Base-by-base conservation (phyloP, 2,113 vertebrate genomes). In the Taxidea taxus region DNA sequence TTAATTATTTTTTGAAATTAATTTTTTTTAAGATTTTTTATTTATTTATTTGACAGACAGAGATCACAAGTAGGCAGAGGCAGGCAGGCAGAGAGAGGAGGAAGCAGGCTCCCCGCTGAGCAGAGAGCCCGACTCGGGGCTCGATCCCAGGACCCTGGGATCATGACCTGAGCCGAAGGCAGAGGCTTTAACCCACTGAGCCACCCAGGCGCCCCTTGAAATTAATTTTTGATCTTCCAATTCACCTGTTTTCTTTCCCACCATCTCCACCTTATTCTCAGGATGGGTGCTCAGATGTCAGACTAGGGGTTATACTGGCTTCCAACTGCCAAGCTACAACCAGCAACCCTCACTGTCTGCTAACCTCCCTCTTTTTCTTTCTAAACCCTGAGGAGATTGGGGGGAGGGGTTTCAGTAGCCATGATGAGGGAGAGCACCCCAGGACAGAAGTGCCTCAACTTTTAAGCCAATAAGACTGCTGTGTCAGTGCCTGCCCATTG, bases 401-500 rank as follows among this genome's bases (percentile, higher is more conserved):
- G 34, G 34, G 29, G 14, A 82, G 51, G 39, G 16, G 2, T 14
- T 62, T 88, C 25, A 31, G 16, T 11, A 72, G 7, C 14, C 16
- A 16, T 54, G 15, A 34, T 27, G 27, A 86, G 75, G 72, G 39
- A 31, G 14, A 18, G 3, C 7, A 13, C 16, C 49, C 20, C 29
- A 31, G 13, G 29, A 12, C 11, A 10, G 15, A 58, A 58, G 56
- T 21, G 56, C 56, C 23, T 58, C 31, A 37, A 7, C 2, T 5
- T 75, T 75, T 86, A 70, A 68, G 68, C 42, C 7, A 42, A 6
- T 3, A 49, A 5, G n/a, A 29, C 2, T 0, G 8, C 27, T 18
- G 2, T 62, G 6, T 15, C 51, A 5, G 6, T 68, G 6, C 14
- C 51, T 51, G 8, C 1, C 31, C 54, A 6, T 0, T 44, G 44